Evolutionary conservation across 2,113 vertebrate species (phyloP).

Genomic region (Pteropus alecto): DNA sequence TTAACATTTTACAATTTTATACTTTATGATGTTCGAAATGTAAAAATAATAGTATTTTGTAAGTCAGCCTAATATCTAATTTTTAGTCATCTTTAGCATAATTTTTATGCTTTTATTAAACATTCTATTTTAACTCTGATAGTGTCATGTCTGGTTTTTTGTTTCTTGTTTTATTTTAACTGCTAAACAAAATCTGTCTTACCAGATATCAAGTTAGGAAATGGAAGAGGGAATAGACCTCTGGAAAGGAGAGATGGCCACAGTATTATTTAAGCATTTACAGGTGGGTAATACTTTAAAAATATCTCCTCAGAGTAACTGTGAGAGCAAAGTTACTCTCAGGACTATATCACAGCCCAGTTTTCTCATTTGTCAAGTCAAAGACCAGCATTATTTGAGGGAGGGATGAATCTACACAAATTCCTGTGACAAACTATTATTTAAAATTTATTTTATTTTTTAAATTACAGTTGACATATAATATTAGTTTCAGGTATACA

Average conservation of each 20-base stretch:
- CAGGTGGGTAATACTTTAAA: neutral
- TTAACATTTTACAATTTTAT: neutral
- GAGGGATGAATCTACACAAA: neutral
- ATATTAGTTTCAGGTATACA: neutral
- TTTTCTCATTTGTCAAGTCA: neutral
- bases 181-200: neutral
- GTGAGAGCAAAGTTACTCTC: neutral
- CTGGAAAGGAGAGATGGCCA: neutral
- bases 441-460: neutral
- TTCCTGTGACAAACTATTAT: neutral
- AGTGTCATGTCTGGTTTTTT: neutral
- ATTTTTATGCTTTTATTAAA: slow-evolving; percentile 56
- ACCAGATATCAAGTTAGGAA: neutral
- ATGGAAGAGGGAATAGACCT: neutral
- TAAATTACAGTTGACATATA: neutral
- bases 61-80: neutral
- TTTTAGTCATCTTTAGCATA: neutral
- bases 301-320: neutral
- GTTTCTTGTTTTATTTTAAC: neutral
- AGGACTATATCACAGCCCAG: neutral
- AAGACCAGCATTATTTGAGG: neutral
- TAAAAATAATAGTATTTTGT: neutral
- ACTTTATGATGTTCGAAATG: neutral
- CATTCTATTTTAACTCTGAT: neutral
- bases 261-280: neutral